Evolutionary conservation across 1,140 invertebrate species (phyloP).

Genomic region (Oncopodura yosiiana): DNA sequence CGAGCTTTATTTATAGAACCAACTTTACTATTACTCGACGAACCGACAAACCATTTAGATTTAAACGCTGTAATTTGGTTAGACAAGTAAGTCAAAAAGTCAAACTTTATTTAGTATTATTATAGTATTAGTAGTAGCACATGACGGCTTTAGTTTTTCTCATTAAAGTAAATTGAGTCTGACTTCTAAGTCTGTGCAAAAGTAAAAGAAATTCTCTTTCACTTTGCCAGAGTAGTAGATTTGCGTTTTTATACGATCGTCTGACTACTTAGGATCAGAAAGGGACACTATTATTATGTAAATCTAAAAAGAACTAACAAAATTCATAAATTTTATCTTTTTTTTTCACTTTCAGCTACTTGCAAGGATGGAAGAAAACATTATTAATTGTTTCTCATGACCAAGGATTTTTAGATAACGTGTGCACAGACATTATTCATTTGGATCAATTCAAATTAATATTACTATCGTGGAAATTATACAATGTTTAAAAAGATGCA

Average conservation of each 20-base stretch:
- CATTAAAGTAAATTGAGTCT: too few species aligned
- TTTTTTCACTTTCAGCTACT: conserved; percentile 54
- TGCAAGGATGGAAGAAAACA: conserved; percentile 97
- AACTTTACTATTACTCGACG: conserved; percentile 87
- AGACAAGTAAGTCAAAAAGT: conserved; percentile 64
- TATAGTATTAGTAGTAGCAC: conserved; percentile 9
- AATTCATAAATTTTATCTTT: too few species aligned
- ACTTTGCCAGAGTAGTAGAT: too few species aligned
- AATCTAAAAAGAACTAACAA: too few species aligned
- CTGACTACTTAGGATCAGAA: too few species aligned
- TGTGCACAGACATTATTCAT: conserved; percentile 98
- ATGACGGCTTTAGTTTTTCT: too few species aligned
- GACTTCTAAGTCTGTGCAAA: too few species aligned
- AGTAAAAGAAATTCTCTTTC: too few species aligned
- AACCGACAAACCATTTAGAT: conserved; percentile 91
- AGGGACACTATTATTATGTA: too few species aligned
- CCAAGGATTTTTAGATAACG: conserved; percentile 97
- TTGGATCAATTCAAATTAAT: conserved; percentile 81
- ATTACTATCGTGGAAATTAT: conserved; percentile 98
- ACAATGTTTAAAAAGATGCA: conserved; percentile 99
- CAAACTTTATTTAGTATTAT: background rate
- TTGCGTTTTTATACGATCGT: too few species aligned
- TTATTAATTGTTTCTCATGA: conserved; percentile 96
- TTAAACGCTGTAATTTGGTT: conserved; percentile 98
- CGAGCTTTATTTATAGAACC: conserved; percentile 83